Percentiles rank a stretch among this genome's conserved stretches.
Conservation (phyloP, 2,113 vertebrate genomes). For the Nycticebus coucang region DNA sequence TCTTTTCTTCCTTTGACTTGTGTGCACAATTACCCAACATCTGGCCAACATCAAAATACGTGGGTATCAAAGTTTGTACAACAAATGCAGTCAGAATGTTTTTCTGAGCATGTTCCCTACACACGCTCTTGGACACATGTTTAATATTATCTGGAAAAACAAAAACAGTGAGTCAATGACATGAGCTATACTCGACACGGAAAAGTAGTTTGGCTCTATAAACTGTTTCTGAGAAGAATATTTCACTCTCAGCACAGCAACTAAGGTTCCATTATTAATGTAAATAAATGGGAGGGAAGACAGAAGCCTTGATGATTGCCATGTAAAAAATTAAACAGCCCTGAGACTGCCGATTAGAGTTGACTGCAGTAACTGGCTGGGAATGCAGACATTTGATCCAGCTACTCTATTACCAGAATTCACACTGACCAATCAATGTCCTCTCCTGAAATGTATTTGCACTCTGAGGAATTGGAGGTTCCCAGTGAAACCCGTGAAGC, state of each 20-base stretch:
- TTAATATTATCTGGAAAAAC: conserved; percentile 74
- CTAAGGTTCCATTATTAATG: conserved; percentile 73
- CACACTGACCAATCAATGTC: neutral
- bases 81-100: conserved; percentile 32
- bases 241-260: conserved; percentile 50
- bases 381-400: conserved; percentile 73
- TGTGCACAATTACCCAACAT: conserved; percentile 41
- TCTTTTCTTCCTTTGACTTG: conserved; percentile 51
- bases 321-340: conserved; percentile 67
- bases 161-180: conserved; percentile 59
- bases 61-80: conserved; percentile 22
- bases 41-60: conserved; percentile 52
- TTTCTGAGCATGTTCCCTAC: conserved; percentile 52
- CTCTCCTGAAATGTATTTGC: neutral
- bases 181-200: conserved; percentile 48
- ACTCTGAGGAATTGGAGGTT: neutral
- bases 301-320: conserved; percentile 59
- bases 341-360: neutral
- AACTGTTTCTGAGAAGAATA: conserved; percentile 58
- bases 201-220: conserved; percentile 60
- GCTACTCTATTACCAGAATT: conserved; percentile 17
- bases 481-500: neutral
- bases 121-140: conserved; percentile 56
- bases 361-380: conserved; percentile 74
- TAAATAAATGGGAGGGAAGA: conserved; percentile 69